phyloP scores from a whole-genome alignment of 2,797 vertebrate species.

The Aplochiton taeniatus region DNA sequence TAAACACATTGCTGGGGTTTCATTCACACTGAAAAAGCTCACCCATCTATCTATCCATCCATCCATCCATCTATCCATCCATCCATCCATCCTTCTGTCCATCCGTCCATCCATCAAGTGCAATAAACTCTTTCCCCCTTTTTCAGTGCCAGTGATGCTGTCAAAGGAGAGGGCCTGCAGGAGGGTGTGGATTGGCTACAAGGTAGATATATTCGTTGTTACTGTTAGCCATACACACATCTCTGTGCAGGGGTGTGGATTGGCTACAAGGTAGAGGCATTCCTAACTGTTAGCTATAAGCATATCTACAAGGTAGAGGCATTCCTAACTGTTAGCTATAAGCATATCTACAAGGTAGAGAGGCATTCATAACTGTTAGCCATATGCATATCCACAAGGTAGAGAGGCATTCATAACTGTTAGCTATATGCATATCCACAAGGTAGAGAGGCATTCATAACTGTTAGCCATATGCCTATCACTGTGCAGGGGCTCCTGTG shows the following conservation, averaged over 20 bases:
- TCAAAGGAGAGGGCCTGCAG: constrained; percentile 94
- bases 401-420: too few species aligned
- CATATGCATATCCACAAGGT: too few species aligned
- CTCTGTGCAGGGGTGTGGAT: too few species aligned
- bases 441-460: constrained; percentile 50
- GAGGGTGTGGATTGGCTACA: constrained; percentile 98
- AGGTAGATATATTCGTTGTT: constrained; percentile 86
- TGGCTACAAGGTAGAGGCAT: too few species aligned
- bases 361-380: too few species aligned
- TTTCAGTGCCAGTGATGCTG: constrained; percentile 92
- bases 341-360: too few species aligned
- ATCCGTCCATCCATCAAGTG: too few species aligned
- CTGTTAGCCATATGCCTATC: background rate
- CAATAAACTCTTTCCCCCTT: constrained; percentile 37
- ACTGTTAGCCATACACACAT: too few species aligned
- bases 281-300: too few species aligned
- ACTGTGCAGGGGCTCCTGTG: background rate
- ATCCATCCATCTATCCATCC: background rate
- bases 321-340: too few species aligned
- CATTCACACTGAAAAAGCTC: background rate
- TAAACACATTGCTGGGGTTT: background rate
- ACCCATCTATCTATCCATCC: background rate
- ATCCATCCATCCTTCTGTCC: background rate
- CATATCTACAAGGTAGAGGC: too few species aligned
- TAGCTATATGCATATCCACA: too few species aligned